phyloP scores from a whole-genome alignment of 2,797 vertebrate species.

The Pagetopsis macropterus region DNA sequence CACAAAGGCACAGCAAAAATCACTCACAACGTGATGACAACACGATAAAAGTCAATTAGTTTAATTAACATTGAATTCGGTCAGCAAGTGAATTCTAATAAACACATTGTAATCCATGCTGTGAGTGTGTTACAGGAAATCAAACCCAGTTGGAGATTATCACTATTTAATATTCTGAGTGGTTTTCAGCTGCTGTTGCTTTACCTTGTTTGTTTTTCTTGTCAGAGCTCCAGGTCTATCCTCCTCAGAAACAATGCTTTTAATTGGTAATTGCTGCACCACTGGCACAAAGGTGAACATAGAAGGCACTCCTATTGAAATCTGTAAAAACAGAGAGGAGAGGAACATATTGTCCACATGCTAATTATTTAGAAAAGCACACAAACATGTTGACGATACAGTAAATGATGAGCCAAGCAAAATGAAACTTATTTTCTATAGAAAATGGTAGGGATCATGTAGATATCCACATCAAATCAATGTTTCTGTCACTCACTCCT shows the following conservation, averaged over 20 bases:
- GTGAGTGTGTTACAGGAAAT: background rate
- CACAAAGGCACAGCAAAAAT: too few relatives aligned
- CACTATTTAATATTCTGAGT: background rate
- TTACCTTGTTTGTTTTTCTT: constrained; percentile 65
- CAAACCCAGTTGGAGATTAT: background rate
- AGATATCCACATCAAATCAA: background rate
- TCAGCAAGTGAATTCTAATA: background rate
- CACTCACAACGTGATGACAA: too few relatives aligned
- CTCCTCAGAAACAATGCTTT: constrained; percentile 58
- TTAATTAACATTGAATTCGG: background rate
- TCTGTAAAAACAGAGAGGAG: constrained; percentile 75
- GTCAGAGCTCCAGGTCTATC: constrained; percentile 31
- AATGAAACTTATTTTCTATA: background rate
- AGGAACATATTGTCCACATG: background rate
- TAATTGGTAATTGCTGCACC: constrained; percentile 84
- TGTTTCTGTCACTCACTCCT: background rate
- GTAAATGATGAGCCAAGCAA: constrained; percentile 1
- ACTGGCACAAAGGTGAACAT: constrained; percentile 88
- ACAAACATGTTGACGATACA: background rate
- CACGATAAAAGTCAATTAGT: background rate
- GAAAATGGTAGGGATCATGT: background rate
- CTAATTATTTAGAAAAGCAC: background rate
- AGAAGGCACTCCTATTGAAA: constrained; percentile 76
- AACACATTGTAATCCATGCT: background rate
- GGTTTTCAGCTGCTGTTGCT: constrained; percentile 15